A percentile compares a stretch with the other conserved stretches of the same genome.
Evolutionary conservation across 2,797 vertebrate species (phyloP).

Genomic region (Carduelis carduelis): DNA sequence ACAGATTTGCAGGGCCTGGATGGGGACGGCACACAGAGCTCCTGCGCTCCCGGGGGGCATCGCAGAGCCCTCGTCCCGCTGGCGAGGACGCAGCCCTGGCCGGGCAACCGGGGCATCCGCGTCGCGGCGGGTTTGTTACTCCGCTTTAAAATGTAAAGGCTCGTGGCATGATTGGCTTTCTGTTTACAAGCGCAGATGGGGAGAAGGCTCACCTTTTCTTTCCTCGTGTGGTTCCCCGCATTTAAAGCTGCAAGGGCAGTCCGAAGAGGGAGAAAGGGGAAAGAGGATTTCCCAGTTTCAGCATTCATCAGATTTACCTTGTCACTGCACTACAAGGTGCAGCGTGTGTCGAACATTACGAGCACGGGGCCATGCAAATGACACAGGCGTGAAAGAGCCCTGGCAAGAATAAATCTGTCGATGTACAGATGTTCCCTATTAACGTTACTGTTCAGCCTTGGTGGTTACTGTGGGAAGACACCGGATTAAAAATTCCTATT

Average conservation of each 20-base stretch:
- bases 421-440: conserved; percentile 59
- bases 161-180: not conserved
- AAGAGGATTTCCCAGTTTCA: not conserved
- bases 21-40: not conserved
- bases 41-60: fast-evolving
- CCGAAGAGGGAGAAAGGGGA: not conserved
- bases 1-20: not conserved
- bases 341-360: conserved; percentile 14
- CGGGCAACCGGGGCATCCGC: not conserved
- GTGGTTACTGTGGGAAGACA: conserved; percentile 35
- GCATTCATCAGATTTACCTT: conserved; percentile 21
- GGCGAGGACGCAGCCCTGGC: not conserved
- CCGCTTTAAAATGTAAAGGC: not conserved
- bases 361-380: conserved; percentile 35
- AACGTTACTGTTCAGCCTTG: conserved; percentile 53
- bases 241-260: not conserved
- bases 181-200: not conserved
- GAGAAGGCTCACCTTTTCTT: not conserved
- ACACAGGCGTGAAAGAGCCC: conserved; percentile 16
- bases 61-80: fast-evolving
- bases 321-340: conserved; percentile 31
- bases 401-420: conserved; percentile 58
- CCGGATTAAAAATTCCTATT: conserved; percentile 11
- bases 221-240: not conserved
- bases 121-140: not conserved